A percentile compares a stretch with the other conserved stretches of the same genome.
phyloP scores from a whole-genome alignment of 2,888 invertebrate genomes.

The Dicyrtoma fusca region DNA sequence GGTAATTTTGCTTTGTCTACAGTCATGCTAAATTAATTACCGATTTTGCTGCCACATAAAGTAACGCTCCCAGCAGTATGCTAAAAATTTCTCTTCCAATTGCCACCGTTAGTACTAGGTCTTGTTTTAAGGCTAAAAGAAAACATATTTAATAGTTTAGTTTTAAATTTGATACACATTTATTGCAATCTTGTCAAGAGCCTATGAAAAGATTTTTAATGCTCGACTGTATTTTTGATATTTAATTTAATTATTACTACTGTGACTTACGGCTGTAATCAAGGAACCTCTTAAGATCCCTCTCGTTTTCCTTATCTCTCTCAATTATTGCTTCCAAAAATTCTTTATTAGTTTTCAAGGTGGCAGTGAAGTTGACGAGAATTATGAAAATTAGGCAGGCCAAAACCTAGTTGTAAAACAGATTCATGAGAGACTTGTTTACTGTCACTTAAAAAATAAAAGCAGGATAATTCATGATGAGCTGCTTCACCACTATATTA shows the following conservation, averaged over 20 bases:
- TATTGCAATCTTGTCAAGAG: too few relatives aligned
- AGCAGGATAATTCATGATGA: too few relatives aligned
- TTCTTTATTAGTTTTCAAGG: conserved; percentile 42
- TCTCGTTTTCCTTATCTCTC: conserved; percentile 49
- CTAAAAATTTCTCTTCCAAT: conserved; percentile 30
- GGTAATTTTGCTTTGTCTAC: too few relatives aligned
- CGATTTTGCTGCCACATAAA: conserved; percentile 26
- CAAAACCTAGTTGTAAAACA: conserved; percentile 25
- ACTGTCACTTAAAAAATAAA: not conserved
- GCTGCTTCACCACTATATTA: too few relatives aligned
- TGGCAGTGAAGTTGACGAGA: conserved; percentile 44
- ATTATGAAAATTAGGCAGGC: conserved; percentile 42
- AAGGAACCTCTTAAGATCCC: conserved; percentile 52
- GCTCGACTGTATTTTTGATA: too few relatives aligned
- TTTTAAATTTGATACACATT: conserved; percentile 5
- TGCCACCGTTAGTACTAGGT: conserved; percentile 30
- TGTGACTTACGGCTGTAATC: conserved; percentile 50
- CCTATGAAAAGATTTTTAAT: too few relatives aligned
- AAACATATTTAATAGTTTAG: too few relatives aligned
- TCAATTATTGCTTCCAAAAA: conserved; percentile 45
- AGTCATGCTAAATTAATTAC: too few relatives aligned
- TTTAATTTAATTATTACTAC: conserved; percentile 1
- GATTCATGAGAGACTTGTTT: not conserved
- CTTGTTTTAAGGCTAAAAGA: conserved; percentile 37
- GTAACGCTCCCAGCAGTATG: conserved; percentile 25